Evolutionary conservation across 2,888 invertebrate genomes (phyloP).

Genomic region (Pemphredon lugubris): DNA sequence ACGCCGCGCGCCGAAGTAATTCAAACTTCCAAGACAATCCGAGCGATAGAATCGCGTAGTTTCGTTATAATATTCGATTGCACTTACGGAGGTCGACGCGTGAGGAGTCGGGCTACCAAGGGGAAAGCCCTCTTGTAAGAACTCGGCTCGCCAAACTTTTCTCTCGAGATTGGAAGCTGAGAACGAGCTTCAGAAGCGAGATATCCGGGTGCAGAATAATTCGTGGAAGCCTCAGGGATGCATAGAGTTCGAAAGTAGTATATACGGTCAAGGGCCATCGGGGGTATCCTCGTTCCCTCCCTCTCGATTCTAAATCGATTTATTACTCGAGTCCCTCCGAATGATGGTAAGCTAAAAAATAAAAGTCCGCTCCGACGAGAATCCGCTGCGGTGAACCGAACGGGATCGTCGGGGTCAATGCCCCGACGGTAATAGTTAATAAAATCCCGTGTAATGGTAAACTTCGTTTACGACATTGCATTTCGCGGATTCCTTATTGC

Average conservation of each 20-base stretch:
- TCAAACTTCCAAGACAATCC: too few relatives aligned
- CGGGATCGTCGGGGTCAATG: too few relatives aligned
- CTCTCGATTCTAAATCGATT: conserved; percentile 42
- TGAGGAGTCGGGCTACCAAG: conserved; percentile 3
- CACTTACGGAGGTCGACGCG: neutral
- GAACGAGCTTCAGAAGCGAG: conserved; percentile 23
- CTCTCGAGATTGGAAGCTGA: conserved; percentile 38
- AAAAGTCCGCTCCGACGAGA: too few relatives aligned
- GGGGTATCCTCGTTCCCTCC: conserved; percentile 32
- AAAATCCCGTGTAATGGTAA: too few relatives aligned
- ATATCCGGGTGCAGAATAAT: conserved; percentile 46
- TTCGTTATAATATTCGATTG: neutral
- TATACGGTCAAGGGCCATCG: conserved; percentile 48
- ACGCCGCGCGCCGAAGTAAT: neutral
- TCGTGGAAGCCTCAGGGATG: conserved; percentile 52
- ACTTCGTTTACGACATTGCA: too few relatives aligned
- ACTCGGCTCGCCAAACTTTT: conserved; percentile 35
- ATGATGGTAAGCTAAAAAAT: neutral
- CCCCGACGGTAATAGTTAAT: too few relatives aligned
- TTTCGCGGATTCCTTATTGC: too few relatives aligned
- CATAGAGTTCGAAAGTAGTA: conserved; percentile 56
- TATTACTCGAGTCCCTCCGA: conserved; percentile 25
- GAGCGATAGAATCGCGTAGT: neutral
- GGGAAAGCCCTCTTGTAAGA: conserved; percentile 18
- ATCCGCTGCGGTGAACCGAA: neutral